Evolutionary conservation across 2,888 invertebrate genomes (phyloP), one percentile per base, ranked within the genome.

Genomic region (Chymomyza caudatula): DNA sequence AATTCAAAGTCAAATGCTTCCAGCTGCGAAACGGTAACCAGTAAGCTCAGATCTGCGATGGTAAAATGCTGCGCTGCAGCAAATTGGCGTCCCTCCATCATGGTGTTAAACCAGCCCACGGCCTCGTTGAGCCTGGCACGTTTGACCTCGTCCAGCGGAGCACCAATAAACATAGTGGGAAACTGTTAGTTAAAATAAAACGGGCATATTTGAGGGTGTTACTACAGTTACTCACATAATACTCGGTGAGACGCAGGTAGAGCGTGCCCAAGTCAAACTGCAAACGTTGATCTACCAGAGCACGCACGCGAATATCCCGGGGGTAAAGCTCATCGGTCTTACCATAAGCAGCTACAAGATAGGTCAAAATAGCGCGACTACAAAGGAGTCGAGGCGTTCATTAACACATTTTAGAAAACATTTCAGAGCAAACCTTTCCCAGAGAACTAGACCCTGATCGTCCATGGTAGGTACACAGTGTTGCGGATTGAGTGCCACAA

Each of bases 281-380:
- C 23, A 93, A 76, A 19, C 92, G 89, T 72, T 93, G 92, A 77
- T 93, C 92, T 1, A 94, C 92, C 22, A 92, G 2, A 0, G 93
- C 93, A 2, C 93, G 90, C 53, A 91, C 90, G 67, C 92, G 92
- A 0, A 92, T 89, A 72, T 94, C 93, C 68, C 91, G 92, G 0
- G 94, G 93, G 84, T 92, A 93, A 13, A 94, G 88, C 5, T 91
- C 90, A 71, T 93, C 93, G 61, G 93, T 92, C 75, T 93, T 92
- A 42, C 88, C 93, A 81, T 94, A 94, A 73, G 92, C 91, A 57
- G 92, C 91, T 1, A 91, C 92, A 81, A 94, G 86, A 85, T 94
- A 94, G 11, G 92, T 88, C 81, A 93, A 89, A 67, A 94, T 94
- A 0, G 93, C 91, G 3, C 90, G 91, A 74, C 90, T 90, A 54